phyloP scores from a whole-genome alignment of 2,888 invertebrate genomes.

The Cryptus armator region DNA sequence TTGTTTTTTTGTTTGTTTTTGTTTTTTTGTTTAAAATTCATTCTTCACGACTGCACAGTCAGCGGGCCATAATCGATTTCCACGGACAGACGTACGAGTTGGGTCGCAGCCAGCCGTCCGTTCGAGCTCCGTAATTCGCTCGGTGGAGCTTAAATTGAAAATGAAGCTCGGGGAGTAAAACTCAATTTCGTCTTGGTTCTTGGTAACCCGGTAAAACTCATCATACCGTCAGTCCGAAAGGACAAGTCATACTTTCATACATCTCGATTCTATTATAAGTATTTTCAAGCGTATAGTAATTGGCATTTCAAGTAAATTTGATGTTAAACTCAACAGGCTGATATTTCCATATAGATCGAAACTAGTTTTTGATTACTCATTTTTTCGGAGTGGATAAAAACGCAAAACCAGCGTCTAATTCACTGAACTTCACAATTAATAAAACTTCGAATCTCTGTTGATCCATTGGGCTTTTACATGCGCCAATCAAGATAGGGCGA shows the following conservation, averaged over 20 bases:
- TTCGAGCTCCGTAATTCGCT: slow-evolving; percentile 37
- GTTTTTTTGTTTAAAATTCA: slow-evolving; percentile 20
- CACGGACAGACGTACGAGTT: slow-evolving; percentile 37
- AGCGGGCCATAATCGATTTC: slow-evolving; percentile 49
- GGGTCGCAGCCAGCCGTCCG: slow-evolving; percentile 21
- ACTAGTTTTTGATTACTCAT: background rate
- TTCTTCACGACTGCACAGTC: slow-evolving; percentile 43
- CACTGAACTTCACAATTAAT: no score
- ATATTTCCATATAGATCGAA: background rate
- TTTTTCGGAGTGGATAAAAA: background rate
- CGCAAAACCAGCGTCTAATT: background rate
- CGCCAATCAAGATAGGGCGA: background rate
- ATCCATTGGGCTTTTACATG: background rate
- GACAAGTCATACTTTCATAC: slow-evolving; percentile 22
- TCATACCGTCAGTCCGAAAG: background rate
- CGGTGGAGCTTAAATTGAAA: slow-evolving; percentile 56
- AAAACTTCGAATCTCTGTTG: no score
- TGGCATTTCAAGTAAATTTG: background rate
- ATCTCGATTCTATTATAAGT: background rate
- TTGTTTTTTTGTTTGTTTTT: background rate
- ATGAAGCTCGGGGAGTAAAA: slow-evolving; percentile 47
- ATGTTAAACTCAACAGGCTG: background rate
- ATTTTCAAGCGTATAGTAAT: background rate
- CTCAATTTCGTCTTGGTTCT: slow-evolving; percentile 49
- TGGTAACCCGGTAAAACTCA: background rate